phyloP scores from a whole-genome alignment of 2,113 vertebrate species.

The Plotosus lineatus region DNA sequence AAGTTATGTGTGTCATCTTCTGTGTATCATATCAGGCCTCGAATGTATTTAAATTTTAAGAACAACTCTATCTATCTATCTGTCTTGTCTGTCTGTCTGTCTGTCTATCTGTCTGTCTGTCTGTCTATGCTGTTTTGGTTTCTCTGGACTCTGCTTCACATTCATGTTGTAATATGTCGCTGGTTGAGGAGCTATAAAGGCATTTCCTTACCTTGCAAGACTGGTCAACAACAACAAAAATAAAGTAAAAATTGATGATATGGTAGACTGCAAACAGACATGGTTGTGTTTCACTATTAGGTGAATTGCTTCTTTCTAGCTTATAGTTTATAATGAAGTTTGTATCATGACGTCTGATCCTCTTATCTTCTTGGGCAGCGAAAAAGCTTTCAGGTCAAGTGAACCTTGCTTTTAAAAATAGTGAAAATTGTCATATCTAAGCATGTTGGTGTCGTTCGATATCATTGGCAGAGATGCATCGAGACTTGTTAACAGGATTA shows the following conservation, averaged over 20 bases:
- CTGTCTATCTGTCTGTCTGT: too few relatives aligned
- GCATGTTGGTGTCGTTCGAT: constrained; percentile 64
- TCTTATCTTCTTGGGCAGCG: constrained; percentile 66
- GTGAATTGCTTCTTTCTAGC: constrained; percentile 64
- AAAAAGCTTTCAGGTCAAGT: constrained; percentile 67
- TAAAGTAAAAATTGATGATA: constrained; percentile 51
- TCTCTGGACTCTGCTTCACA: not conserved
- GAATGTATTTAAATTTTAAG: too few relatives aligned
- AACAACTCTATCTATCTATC: too few relatives aligned
- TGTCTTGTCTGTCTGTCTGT: too few relatives aligned
- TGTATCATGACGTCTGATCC: constrained; percentile 72
- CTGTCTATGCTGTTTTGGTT: too few relatives aligned
- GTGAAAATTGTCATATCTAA: constrained; percentile 72
- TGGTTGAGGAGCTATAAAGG: not conserved
- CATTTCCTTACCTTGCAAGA: constrained; percentile 24
- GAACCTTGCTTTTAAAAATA: constrained; percentile 74
- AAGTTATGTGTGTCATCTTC: too few relatives aligned
- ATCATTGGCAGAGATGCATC: constrained; percentile 69
- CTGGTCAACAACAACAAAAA: constrained; percentile 50
- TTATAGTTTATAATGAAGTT: constrained; percentile 72
- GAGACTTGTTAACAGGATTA: constrained; percentile 80
- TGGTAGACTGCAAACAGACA: constrained; percentile 22
- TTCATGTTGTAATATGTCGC: constrained; percentile 4
- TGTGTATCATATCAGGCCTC: too few relatives aligned
- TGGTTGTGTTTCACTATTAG: constrained; percentile 58